A percentile compares a stretch with the other conserved stretches of the same genome.
Conservation (phyloP, 1,140 invertebrate genomes). For the Drosophila pseudoobscura region DNA sequence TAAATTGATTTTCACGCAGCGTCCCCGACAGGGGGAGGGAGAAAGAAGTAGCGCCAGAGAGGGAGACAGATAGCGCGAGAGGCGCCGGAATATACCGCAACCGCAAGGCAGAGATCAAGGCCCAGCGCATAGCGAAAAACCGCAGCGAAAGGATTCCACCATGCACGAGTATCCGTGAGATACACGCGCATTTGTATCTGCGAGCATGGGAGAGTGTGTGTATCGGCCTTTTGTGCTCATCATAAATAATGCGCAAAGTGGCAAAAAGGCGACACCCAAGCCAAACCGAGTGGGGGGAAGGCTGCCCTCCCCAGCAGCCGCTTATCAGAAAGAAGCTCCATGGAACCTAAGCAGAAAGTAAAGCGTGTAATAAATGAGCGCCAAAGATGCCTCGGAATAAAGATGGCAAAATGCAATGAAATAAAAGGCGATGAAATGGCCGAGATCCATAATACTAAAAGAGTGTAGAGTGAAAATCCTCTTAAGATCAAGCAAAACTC, state of each 20-base stretch:
- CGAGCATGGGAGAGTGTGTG: constrained; percentile 17
- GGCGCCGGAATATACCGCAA: constrained; percentile 37
- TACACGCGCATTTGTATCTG: not conserved
- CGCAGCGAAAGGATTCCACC: constrained; percentile 62
- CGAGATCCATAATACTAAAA: not conserved
- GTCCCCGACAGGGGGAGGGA: not conserved
- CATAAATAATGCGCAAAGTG: constrained; percentile 69
- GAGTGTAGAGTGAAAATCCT: not conserved
- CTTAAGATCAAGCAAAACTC: not conserved
- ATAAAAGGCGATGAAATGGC: no score
- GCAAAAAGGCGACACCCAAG: constrained; percentile 26
- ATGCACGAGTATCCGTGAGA: constrained; percentile 16
- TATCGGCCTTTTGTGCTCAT: constrained; percentile 27
- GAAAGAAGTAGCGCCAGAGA: constrained; percentile 7
- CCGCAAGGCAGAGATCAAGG: constrained; percentile 40
- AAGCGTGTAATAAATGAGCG: constrained; percentile 7
- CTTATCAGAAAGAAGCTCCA: constrained; percentile 44
- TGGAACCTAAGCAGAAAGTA: constrained; percentile 14
- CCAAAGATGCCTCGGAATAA: no score
- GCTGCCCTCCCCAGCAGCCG: not conserved
- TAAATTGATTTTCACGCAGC: constrained; percentile 54
- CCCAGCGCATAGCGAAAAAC: constrained; percentile 33
- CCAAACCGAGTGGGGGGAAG: not conserved
- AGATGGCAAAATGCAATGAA: no score
- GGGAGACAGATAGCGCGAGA: not conserved